Evolutionary conservation across 2,888 invertebrate species (phyloP).

Genomic region (Steromphala cineraria): DNA sequence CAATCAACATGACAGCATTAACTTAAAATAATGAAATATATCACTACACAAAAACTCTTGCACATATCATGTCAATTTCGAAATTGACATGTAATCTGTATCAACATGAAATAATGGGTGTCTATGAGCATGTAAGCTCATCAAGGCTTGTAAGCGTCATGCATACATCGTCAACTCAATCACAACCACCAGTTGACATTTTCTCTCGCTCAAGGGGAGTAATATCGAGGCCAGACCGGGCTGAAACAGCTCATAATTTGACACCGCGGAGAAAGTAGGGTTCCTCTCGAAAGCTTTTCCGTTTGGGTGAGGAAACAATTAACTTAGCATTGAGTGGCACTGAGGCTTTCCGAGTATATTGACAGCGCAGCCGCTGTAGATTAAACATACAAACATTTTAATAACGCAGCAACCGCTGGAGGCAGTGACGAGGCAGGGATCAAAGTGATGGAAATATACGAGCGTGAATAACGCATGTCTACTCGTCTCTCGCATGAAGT

Average conservation of each 20-base stretch:
- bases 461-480: too few relatives aligned
- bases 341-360: background rate
- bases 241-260: background rate
- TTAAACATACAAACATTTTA: conserved; percentile 8
- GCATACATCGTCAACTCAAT: background rate
- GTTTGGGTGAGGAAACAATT: background rate
- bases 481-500: too few relatives aligned
- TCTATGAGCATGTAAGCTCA: too few relatives aligned
- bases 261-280: background rate
- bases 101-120: too few relatives aligned
- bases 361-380: background rate
- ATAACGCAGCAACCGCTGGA: background rate
- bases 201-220: background rate
- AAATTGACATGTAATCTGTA: background rate
- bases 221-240: background rate
- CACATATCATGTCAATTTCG: background rate
- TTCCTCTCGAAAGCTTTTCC: background rate
- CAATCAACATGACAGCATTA: too few relatives aligned
- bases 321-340: background rate
- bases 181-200: background rate
- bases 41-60: too few relatives aligned
- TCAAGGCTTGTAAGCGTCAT: too few relatives aligned
- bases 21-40: too few relatives aligned
- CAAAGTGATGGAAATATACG: background rate
- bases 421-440: background rate